These are phyloP conservation scores for Ramphastos sulfuratus DNA, from an alignment of 2,113 vertebrate species.

Conservation along the genomic window DNA sequence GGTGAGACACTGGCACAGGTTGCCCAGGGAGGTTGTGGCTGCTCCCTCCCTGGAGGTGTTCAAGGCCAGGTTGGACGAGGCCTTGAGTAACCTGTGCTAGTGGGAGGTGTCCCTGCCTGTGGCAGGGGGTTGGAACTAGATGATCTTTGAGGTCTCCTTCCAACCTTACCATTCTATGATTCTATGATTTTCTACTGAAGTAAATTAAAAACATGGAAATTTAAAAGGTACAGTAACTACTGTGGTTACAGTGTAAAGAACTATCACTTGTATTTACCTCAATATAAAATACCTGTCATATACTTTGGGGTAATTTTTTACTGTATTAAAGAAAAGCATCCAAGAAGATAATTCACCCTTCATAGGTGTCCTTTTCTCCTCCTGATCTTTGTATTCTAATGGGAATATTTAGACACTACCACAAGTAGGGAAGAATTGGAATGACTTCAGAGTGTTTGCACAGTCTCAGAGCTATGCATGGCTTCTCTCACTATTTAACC, in stretches of 20 bases:
- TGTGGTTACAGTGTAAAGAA: not conserved
- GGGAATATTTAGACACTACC: not conserved
- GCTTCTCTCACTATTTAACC: not conserved
- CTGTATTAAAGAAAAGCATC: not conserved
- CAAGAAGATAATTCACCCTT: not conserved
- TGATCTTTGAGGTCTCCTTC: no score
- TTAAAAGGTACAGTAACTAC: not conserved
- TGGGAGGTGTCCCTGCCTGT: no score
- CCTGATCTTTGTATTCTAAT: not conserved
- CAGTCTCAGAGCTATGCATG: not conserved
- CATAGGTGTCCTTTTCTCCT: not conserved
- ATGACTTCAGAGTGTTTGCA: not conserved
- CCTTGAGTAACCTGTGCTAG: no score
- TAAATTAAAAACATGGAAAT: constrained; percentile 59
- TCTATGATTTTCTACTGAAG: not conserved
- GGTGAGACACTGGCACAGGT: no score
- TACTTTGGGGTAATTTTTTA: not conserved
- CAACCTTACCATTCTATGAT: no score
- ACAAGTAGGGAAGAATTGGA: not conserved
- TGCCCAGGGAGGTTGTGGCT: no score
- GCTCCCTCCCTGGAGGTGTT: no score
- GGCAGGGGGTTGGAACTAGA: no score
- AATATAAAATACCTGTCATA: not conserved
- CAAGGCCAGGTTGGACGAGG: no score
- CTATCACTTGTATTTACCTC: not conserved